A percentile compares a stretch with the other conserved stretches of the same genome.
phyloP scores from a whole-genome alignment of 37 sponge, comb jelly and placozoan genomes.

The Hexactinellida sp. region DNA sequence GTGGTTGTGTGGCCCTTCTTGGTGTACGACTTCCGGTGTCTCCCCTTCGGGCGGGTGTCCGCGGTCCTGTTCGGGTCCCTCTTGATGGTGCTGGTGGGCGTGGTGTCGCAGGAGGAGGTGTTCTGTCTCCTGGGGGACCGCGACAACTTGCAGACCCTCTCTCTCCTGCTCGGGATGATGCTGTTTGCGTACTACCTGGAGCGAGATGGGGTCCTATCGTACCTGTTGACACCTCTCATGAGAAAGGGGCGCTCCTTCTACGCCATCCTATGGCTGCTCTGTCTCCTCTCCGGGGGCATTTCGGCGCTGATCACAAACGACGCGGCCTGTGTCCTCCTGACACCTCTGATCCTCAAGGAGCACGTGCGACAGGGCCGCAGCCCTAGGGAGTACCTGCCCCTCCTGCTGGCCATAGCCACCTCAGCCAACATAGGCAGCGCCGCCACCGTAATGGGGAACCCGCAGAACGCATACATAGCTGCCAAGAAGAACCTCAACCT shows the following conservation, averaged over 20 bases:
- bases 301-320: conserved; percentile 78
- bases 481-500: conserved; percentile 38
- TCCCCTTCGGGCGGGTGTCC: conserved; percentile 58
- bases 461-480: conserved; percentile 81
- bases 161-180: conserved; percentile 78
- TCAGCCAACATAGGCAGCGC: conserved; percentile 77
- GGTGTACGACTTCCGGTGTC: conserved; percentile 67
- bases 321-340: conserved; percentile 53
- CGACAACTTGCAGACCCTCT: conserved; percentile 60
- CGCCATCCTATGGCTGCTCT: conserved; percentile 56
- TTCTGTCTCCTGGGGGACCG: conserved; percentile 26
- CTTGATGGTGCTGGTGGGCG: conserved; percentile 50
- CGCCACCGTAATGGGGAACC: conserved; percentile 76
- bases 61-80: conserved; percentile 55
- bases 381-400: conserved; percentile 41
- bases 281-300: conserved; percentile 42
- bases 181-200: conserved; percentile 67
- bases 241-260: conserved; percentile 40
- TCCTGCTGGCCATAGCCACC: conserved; percentile 65
- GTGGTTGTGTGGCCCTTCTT: conserved; percentile 74
- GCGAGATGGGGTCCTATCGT: conserved; percentile 50
- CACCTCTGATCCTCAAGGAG: conserved; percentile 52
- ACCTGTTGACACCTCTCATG: conserved; percentile 20
- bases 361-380: conserved; percentile 35
- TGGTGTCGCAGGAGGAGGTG: conserved; percentile 46